phyloP scores from a whole-genome alignment of 2,888 invertebrate species.

The Eristalis tenax region DNA sequence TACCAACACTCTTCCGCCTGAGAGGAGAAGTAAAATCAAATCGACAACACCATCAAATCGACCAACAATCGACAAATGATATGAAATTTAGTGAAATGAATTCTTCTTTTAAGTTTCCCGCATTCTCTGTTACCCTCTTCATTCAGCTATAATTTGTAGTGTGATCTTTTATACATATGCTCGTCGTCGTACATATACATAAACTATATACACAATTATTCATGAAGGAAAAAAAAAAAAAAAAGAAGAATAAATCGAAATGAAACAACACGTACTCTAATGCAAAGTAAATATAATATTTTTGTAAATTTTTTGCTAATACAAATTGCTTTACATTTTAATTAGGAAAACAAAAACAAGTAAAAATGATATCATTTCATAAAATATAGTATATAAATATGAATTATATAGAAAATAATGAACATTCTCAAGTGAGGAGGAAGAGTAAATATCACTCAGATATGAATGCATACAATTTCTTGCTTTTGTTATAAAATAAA shows the following conservation, averaged over 20 bases:
- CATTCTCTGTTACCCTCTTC: neutral
- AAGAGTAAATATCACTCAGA: constrained; percentile 57
- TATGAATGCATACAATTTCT: constrained; percentile 49
- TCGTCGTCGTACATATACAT: constrained; percentile 47
- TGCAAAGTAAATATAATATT: constrained; percentile 69
- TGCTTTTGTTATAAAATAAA: constrained; percentile 61
- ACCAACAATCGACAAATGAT: constrained; percentile 35
- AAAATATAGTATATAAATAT: constrained; percentile 52
- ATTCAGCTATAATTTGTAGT: constrained; percentile 46
- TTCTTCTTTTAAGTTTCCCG: constrained; percentile 38
- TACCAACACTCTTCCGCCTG: constrained; percentile 6
- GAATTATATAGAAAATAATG: constrained; percentile 59
- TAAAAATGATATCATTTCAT: constrained; percentile 62
- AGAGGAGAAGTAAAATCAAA: constrained; percentile 9
- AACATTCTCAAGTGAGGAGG: constrained; percentile 31
- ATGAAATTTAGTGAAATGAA: constrained; percentile 54
- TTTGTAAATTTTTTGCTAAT: constrained; percentile 73
- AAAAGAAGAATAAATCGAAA: neutral
- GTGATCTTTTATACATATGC: constrained; percentile 64
- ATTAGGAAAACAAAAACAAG: constrained; percentile 62
- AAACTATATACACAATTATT: constrained; percentile 61
- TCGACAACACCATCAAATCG: neutral
- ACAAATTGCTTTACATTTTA: constrained; percentile 72
- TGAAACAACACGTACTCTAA: constrained; percentile 63
- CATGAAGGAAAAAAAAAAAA: constrained; percentile 48